phyloP scores from a whole-genome alignment of 2,888 invertebrate genomes.

The Pediacus dermestoides region DNA sequence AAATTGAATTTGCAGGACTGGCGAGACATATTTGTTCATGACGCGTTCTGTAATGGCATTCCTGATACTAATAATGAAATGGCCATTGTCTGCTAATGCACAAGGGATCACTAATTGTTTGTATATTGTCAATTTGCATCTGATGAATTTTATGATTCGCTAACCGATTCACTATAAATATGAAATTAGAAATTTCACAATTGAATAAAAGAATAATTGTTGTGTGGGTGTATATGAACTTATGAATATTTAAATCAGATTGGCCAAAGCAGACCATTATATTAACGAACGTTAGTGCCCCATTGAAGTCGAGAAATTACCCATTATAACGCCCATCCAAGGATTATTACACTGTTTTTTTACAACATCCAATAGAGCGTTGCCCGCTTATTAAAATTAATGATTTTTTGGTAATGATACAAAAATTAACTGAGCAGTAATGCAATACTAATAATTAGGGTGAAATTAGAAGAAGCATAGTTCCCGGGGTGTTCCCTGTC shows the following conservation, averaged over 20 bases:
- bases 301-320: no score
- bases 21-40: conserved; percentile 44
- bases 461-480: conserved; percentile 22
- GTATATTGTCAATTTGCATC: conserved; percentile 50
- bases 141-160: conserved; percentile 42
- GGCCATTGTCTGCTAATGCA: conserved; percentile 47
- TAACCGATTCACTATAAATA: conserved; percentile 25
- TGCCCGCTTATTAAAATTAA: no score
- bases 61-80: conserved; percentile 49
- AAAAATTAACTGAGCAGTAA: no score
- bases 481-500: conserved; percentile 29
- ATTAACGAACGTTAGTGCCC: no score
- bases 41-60: conserved; percentile 47
- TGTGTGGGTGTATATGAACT: not conserved
- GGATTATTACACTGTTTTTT: no score
- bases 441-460: conserved; percentile 18
- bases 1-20: conserved; percentile 46
- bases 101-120: conserved; percentile 50
- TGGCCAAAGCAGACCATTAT: no score
- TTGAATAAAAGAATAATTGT: conserved; percentile 27
- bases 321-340: no score
- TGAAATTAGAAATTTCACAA: conserved; percentile 34
- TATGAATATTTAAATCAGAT: conserved; percentile 6
- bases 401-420: conserved; percentile 11
- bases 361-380: no score